These are phyloP conservation scores for Chloroceryle inda DNA, from an alignment of 2,797 vertebrate genomes.

Conservation along the genomic window DNA sequence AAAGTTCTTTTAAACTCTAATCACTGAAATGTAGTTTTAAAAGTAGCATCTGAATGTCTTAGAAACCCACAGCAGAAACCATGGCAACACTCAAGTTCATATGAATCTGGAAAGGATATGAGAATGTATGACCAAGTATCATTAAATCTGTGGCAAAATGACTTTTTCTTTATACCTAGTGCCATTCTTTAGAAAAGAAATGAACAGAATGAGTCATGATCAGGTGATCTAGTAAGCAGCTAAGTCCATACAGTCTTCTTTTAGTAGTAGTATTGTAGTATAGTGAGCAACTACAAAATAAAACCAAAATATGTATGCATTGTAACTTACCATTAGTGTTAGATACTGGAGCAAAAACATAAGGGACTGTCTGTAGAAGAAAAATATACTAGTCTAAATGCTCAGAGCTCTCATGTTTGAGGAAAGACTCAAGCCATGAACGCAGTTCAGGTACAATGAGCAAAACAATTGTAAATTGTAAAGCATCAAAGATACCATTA, in stretches of 20 bases:
- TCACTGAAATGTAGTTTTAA: not conserved
- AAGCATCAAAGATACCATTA: not conserved
- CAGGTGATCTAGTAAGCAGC: not conserved
- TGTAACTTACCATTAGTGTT: not conserved
- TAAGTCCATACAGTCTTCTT: not conserved
- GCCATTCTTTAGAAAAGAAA: not conserved
- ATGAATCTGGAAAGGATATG: not conserved
- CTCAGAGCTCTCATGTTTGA: not conserved
- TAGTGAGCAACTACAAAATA: not conserved
- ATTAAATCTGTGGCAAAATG: not conserved
- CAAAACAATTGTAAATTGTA: not conserved
- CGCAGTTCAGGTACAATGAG: not conserved
- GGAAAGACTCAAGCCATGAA: not conserved
- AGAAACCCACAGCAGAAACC: not conserved
- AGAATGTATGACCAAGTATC: not conserved
- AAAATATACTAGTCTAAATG: not conserved
- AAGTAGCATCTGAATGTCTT: not conserved
- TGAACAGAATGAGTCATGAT: not conserved
- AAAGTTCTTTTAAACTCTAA: not conserved
- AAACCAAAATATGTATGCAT: not conserved
- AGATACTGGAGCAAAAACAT: not conserved
- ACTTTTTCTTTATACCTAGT: not conserved
- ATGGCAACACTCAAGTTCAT: not conserved
- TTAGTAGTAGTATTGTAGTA: not conserved
- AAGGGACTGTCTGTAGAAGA: not conserved